Base-by-base conservation (phyloP, 2,113 vertebrate genomes). In the Hymenochirus boettgeri region DNA sequence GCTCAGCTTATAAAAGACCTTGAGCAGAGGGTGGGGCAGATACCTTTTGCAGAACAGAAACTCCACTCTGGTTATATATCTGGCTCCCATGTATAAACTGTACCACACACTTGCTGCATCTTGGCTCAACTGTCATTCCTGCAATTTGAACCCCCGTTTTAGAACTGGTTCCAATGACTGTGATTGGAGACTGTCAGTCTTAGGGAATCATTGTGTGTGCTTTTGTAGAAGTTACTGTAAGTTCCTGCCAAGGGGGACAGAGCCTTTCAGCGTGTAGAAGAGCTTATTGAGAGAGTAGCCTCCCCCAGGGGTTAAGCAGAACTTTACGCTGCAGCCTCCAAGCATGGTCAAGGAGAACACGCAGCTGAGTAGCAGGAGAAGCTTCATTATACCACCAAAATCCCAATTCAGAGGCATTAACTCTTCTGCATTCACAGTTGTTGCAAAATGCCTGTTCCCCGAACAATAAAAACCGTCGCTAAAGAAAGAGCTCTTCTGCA, bases 211-310 rank as follows among this genome's bases (percentile, higher is more conserved):
- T 58, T 66, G 55, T 50, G 33, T 9, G 4, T 9, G 33, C n/a
- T 13, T 18, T n/a, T 25, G 15, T 47, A 18, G 48, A 10, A 37
- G 37, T 42, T 37, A 37, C 27, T 25, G 17, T 22, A 3, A 50
- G 55, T 56, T 35, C 46, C 24, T 15, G 50, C 54, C 63, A 54
- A 66, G 58, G 21, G 54, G 27, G 48, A 66, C 63, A 66, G 63
- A 66, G 57, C 54, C 46, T 66, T 31, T 3, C 24, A 46, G 27
- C n/a, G 59, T 17, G 50, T 21, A 42, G 61, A 54, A 26, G 35
- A 54, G 61, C 61, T 63, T 65, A 65, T n/a, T n/a, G 23, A 26
- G 53, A 12, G 27, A 57, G 62, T 19, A 27, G 1, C 15, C 19
- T 26, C 53, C 62, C 35, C 62, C 42, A 19, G 62, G 31, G 33